Percentiles rank a stretch among this genome's conserved stretches.
Evolutionary conservation across 2,888 invertebrate species (phyloP).

Genomic region (Morpho helenor): DNA sequence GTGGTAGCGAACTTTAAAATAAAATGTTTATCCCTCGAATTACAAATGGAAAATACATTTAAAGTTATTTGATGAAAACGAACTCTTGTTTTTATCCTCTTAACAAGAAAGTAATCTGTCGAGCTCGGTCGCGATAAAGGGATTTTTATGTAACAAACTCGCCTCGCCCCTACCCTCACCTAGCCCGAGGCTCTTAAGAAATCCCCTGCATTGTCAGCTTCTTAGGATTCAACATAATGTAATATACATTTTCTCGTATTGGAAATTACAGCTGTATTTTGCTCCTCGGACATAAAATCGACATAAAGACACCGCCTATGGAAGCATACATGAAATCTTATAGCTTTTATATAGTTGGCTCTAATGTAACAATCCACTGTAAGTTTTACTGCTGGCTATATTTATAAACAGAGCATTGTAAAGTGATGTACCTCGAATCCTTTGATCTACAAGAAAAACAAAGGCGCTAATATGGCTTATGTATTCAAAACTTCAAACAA

Average conservation of each 20-base stretch:
- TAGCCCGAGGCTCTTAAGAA: constrained; percentile 70
- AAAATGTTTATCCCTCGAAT: constrained; percentile 5
- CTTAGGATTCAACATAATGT: constrained; percentile 60
- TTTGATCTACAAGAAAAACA: not conserved
- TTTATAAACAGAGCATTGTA: constrained; percentile 55
- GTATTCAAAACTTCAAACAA: no score
- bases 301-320: constrained; percentile 66
- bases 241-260: constrained; percentile 74
- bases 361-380: constrained; percentile 65
- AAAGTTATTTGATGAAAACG: constrained; percentile 66
- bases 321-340: constrained; percentile 54
- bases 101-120: constrained; percentile 79
- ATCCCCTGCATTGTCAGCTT: constrained; percentile 70
- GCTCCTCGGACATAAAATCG: constrained; percentile 71
- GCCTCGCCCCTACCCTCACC: constrained; percentile 75
- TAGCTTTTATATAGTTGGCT: constrained; percentile 68
- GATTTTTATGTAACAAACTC: constrained; percentile 77
- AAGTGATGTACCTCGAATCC: constrained; percentile 38
- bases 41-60: constrained; percentile 39
- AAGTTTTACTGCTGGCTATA: constrained; percentile 67
- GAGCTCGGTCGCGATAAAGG: constrained; percentile 74
- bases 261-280: constrained; percentile 70
- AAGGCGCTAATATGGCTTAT: no score
- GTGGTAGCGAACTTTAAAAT: constrained; percentile 10
- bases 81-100: constrained; percentile 75